phyloP scores from a whole-genome alignment of 2,888 invertebrate genomes.

The Schrankia costaestrigalis region DNA sequence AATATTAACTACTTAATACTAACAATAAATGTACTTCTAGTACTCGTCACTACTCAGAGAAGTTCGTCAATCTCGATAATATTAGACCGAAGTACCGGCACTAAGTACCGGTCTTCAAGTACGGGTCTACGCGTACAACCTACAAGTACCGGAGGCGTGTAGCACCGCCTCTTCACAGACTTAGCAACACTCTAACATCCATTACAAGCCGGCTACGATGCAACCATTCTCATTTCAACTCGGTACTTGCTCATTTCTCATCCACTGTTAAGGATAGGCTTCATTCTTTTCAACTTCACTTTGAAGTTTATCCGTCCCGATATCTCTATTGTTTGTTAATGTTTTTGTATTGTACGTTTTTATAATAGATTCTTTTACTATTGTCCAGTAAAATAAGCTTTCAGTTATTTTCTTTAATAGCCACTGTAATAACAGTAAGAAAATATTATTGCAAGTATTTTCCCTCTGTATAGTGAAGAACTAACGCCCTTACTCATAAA shows the following conservation, averaged over 20 bases:
- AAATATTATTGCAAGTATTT: too few species aligned
- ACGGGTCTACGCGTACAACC: constrained; percentile 14
- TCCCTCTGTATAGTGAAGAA: too few species aligned
- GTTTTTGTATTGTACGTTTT: constrained; percentile 22
- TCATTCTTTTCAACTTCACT: constrained; percentile 28
- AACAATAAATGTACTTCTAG: too few species aligned
- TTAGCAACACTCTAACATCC: constrained; percentile 46
- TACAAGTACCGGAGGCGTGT: constrained; percentile 33
- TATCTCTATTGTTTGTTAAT: constrained; percentile 25
- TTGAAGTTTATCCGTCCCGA: constrained; percentile 32
- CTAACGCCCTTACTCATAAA: too few species aligned
- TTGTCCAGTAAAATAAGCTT: too few species aligned
- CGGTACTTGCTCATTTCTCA: constrained; percentile 33
- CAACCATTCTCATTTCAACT: constrained; percentile 36
- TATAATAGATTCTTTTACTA: constrained; percentile 10
- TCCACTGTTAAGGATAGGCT: constrained; percentile 27
- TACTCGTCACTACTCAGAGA: too few species aligned
- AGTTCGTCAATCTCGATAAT: too few species aligned
- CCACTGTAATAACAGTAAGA: too few species aligned
- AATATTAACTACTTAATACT: too few species aligned
- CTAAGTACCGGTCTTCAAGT: too few species aligned
- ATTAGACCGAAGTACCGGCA: too few species aligned
- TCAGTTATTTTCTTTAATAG: too few species aligned
- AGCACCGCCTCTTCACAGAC: constrained; percentile 33
- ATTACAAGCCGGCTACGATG: constrained; percentile 45